Evolutionary conservation across 2,888 invertebrate species (phyloP).

Genomic region (Plebejus anna): DNA sequence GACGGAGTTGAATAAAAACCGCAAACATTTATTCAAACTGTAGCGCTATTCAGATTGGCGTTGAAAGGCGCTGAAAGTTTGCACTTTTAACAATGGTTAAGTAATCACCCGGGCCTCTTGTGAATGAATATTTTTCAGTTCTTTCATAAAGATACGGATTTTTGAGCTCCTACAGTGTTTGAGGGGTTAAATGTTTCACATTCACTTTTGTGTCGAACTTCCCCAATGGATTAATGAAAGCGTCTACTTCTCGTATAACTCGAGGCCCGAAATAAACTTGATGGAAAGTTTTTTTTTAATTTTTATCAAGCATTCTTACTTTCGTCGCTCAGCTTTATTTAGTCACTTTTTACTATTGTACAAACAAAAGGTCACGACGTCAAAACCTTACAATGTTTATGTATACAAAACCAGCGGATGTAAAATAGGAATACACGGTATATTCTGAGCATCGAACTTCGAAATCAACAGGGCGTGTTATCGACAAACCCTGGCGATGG

Average conservation of each 20-base stretch:
- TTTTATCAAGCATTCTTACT: background rate
- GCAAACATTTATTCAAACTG: conserved; percentile 36
- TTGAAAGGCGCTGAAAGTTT: conserved; percentile 35
- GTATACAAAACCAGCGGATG: conserved; percentile 14
- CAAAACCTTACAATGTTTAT: conserved; percentile 3
- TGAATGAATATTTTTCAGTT: conserved; percentile 33
- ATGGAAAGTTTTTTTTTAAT: background rate
- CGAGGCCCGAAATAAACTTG: conserved; percentile 6
- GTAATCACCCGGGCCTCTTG: conserved; percentile 31
- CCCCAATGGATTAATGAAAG: conserved; percentile 20
- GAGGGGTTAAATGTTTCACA: conserved; percentile 28
- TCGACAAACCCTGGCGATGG: conserved; percentile 21
- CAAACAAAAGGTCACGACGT: conserved; percentile 11
- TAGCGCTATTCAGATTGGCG: conserved; percentile 34
- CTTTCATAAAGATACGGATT: conserved; percentile 28
- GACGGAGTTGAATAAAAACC: conserved; percentile 34
- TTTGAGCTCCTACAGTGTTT: conserved; percentile 28
- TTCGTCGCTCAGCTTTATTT: background rate
- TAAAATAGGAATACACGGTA: conserved; percentile 3
- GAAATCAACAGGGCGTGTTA: conserved; percentile 27
- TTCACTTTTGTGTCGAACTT: conserved; percentile 26
- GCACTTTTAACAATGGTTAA: conserved; percentile 36
- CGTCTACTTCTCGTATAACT: conserved; percentile 14
- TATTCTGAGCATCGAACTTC: conserved; percentile 23
- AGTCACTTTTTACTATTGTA: background rate